Evolutionary conservation across 2,113 vertebrate genomes (phyloP).

Genomic region (Seriola rivoliana): DNA sequence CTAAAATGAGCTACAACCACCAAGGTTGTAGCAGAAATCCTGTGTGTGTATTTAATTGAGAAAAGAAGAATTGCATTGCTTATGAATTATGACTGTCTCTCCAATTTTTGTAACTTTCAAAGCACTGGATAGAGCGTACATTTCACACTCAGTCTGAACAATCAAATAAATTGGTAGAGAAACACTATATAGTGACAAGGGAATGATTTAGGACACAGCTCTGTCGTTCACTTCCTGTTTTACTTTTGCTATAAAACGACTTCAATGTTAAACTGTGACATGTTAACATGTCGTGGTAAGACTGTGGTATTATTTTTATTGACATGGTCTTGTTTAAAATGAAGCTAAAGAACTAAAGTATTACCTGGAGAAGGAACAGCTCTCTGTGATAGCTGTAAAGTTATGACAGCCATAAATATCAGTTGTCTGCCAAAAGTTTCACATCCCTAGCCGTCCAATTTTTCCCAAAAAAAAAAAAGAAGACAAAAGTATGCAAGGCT

Average conservation of each 20-base stretch:
- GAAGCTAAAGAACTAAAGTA: background rate
- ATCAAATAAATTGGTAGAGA: no score
- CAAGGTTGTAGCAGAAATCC: no score
- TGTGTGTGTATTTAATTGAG: no score
- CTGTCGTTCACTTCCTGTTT: background rate
- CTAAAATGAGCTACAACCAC: no score
- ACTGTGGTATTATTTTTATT: no score
- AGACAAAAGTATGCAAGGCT: conserved; percentile 31
- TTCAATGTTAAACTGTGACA: no score
- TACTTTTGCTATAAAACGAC: no score
- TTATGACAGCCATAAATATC: background rate
- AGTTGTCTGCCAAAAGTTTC: conserved; percentile 7
- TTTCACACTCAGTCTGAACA: background rate
- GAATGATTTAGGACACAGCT: background rate
- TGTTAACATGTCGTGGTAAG: no score
- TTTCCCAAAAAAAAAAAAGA: background rate
- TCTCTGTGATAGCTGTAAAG: background rate
- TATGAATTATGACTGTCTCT: no score
- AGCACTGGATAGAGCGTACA: background rate
- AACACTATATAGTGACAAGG: background rate
- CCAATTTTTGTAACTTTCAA: no score
- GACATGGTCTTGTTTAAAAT: background rate
- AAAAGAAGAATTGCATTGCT: no score
- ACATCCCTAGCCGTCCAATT: conserved; percentile 14
- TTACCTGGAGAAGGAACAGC: background rate